Base-by-base conservation (phyloP, 2,797 vertebrate species). In the Pangasius djambal region DNA sequence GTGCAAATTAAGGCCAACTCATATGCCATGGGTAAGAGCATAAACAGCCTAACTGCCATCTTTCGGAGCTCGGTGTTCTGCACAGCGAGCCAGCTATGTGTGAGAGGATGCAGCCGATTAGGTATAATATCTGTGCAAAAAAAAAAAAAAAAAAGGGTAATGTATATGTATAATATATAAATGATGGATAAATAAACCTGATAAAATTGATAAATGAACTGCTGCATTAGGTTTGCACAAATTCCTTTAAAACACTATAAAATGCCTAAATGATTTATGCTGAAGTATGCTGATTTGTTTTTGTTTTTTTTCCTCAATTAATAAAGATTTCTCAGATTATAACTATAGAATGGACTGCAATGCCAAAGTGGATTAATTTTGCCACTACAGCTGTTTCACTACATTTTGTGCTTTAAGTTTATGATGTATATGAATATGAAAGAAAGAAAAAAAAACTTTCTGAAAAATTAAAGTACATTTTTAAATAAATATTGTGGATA, bases 1-100 rank as follows among this genome's bases (percentile, higher is more conserved):
- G 37, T 72, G 69, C 81, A 84, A 69, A 79, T 87, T n/a, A 72
- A 72, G 77, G 50, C n/a, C 78, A 70, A 48, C 67, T 72, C 69
- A 31, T 72, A 48, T 57, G 67, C 84, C 50, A 72, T 9, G 67
- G 28, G 75, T 37, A 79, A 20, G 77, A 82, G 78, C 22, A 70
- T 69, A 82, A 87, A 67, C 44, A 70, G 48, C 4, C 50, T 55
- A 82, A 87, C 44, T 50, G 63, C 77, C 75, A 81, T 69, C 59
- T 81, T 69, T 87, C 61, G 69, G 48, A 79, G 75, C 40, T 86
- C 34, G 8, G 31, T 52, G 86, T 84, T 72, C 48, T 85, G 67
- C 28, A 50, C 28, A 84, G 20, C 18, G 22, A 87, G 31, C 40
- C 25, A 48, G 28, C 16, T 44, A 55, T 78, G 57, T 50, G 15